Conservation (phyloP, 2,888 invertebrate species). For the Acronicta aceris region DNA sequence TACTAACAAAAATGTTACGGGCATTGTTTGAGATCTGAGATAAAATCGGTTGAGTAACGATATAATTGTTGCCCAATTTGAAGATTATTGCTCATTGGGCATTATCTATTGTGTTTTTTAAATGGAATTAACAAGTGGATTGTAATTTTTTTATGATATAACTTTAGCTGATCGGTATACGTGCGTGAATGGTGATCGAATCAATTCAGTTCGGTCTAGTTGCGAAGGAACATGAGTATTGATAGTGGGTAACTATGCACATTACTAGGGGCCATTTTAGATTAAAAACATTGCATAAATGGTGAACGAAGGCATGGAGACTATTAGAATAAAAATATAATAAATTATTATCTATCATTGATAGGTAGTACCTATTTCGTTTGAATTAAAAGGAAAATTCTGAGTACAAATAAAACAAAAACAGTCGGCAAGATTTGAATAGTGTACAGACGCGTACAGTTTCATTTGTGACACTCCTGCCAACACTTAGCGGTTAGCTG, state of each 20-base stretch:
- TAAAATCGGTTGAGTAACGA: slow-evolving; percentile 40
- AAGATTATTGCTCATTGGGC: slow-evolving; percentile 50
- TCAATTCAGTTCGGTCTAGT: slow-evolving; percentile 40
- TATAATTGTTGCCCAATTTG: slow-evolving; percentile 55
- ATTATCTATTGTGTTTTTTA: slow-evolving; percentile 48
- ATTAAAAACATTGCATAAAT: not conserved
- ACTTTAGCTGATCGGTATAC: slow-evolving; percentile 45
- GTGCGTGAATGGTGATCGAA: slow-evolving; percentile 32
- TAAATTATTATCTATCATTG: too few species aligned
- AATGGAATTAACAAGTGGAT: slow-evolving; percentile 45
- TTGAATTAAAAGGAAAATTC: slow-evolving; percentile 2
- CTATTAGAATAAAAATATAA: not conserved
- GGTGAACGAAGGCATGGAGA: not conserved
- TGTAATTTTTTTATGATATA: slow-evolving; percentile 42
- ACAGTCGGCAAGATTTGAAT: slow-evolving; percentile 35
- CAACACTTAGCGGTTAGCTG: slow-evolving; percentile 63
- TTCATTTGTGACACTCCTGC: slow-evolving; percentile 57
- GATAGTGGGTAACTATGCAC: not conserved
- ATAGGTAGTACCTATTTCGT: too few species aligned
- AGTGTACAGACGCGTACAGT: slow-evolving; percentile 56
- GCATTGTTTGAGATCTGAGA: slow-evolving; percentile 40
- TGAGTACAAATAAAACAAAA: slow-evolving; percentile 8
- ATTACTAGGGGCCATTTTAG: slow-evolving; percentile 5
- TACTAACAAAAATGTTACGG: slow-evolving; percentile 52
- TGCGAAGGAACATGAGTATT: slow-evolving; percentile 14